Conservation (phyloP, 2,888 invertebrate species). For the Synergus japonicus region DNA sequence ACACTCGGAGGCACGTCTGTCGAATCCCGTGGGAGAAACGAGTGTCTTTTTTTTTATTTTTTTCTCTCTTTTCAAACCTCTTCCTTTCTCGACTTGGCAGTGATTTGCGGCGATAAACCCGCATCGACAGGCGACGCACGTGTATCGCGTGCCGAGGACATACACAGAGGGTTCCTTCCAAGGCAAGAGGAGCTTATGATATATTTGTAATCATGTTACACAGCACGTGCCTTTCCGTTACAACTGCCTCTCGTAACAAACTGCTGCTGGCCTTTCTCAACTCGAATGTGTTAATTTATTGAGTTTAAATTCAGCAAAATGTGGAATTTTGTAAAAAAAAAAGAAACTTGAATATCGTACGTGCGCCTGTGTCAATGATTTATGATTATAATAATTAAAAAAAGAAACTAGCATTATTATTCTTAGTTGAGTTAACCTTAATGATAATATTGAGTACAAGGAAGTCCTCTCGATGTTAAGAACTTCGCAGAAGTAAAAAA, state of each 20-base stretch:
- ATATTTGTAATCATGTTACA: slow-evolving; percentile 76
- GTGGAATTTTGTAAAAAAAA: not conserved
- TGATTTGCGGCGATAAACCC: slow-evolving; percentile 74
- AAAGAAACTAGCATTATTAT: too few species aligned
- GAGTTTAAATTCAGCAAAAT: not conserved
- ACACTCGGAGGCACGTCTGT: slow-evolving; percentile 21
- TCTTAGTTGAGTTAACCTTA: not conserved
- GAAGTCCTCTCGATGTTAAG: not conserved
- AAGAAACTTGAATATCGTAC: too few species aligned
- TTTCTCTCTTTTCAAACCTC: slow-evolving; percentile 30
- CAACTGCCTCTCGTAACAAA: slow-evolving; percentile 75
- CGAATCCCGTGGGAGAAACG: slow-evolving; percentile 13
- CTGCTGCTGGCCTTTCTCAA: slow-evolving; percentile 60
- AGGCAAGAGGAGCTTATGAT: slow-evolving; percentile 69
- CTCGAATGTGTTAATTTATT: slow-evolving; percentile 20
- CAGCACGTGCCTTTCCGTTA: slow-evolving; percentile 74
- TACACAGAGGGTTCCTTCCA: slow-evolving; percentile 45
- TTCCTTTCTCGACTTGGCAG: slow-evolving; percentile 60
- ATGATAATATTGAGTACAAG: slow-evolving; percentile 33
- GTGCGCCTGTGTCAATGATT: too few species aligned
- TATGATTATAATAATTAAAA: too few species aligned
- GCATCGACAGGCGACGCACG: slow-evolving; percentile 74
- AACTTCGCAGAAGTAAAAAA: not conserved
- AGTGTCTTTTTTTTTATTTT: slow-evolving; percentile 12
- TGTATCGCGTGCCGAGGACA: slow-evolving; percentile 67